Evolutionary conservation across 2,888 invertebrate genomes (phyloP).

Genomic region (Prosapia bicincta): DNA sequence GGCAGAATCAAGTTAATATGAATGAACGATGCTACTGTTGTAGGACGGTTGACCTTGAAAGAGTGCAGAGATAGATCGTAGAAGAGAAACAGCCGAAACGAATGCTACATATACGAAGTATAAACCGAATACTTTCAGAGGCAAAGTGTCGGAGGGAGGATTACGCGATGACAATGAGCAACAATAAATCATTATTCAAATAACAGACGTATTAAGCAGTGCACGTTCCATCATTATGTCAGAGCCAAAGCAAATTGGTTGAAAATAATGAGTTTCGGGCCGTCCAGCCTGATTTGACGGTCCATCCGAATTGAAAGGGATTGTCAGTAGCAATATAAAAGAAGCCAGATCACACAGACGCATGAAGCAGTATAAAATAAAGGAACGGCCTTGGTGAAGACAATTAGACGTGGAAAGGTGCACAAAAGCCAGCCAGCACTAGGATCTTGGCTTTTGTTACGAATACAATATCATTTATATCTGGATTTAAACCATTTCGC

Average conservation of each 20-base stretch:
- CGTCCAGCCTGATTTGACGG: slow-evolving; percentile 25
- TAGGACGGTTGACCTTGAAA: too few species aligned
- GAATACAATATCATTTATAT: background rate
- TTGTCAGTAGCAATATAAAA: background rate
- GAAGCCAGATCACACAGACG: background rate
- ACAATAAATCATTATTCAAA: background rate
- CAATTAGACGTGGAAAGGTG: background rate
- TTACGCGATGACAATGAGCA: background rate
- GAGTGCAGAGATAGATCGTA: too few species aligned
- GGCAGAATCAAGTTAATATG: too few species aligned
- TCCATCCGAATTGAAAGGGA: slow-evolving; percentile 23
- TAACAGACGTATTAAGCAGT: background rate
- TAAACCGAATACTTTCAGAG: too few species aligned
- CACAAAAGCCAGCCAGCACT: background rate
- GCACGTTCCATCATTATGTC: background rate
- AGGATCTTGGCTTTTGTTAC: background rate
- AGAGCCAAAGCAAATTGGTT: background rate
- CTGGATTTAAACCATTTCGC: background rate
- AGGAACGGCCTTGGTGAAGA: background rate
- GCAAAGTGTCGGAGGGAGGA: background rate
- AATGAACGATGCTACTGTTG: too few species aligned
- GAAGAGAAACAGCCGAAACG: too few species aligned
- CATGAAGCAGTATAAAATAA: background rate
- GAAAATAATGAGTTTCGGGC: slow-evolving; percentile 18
- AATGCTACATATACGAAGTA: too few species aligned